phyloP scores from a whole-genome alignment of 2,888 invertebrate species.

The Dyspetes luteomarginatus region DNA sequence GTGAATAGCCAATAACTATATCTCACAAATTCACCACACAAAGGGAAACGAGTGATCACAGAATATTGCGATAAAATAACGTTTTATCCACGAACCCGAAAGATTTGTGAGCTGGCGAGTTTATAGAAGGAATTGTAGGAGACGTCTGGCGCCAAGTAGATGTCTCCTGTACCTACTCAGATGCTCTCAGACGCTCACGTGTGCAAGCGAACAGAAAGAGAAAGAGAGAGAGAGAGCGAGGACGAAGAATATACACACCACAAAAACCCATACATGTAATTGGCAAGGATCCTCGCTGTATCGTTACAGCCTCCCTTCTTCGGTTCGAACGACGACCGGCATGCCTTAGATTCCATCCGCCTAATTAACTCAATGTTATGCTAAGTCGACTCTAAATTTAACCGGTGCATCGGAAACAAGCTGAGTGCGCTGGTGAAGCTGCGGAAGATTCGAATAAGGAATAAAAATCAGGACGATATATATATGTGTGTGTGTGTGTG shows the following conservation, averaged over 20 bases:
- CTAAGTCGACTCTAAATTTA: conserved; percentile 81
- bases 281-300: conserved; percentile 40
- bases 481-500: neutral
- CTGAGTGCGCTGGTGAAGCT: conserved; percentile 19
- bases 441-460: conserved; percentile 27
- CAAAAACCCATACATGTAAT: conserved; percentile 47
- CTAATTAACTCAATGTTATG: conserved; percentile 83
- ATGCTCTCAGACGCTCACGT: conserved; percentile 40
- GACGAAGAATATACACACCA: neutral
- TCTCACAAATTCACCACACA: neutral
- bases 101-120: conserved; percentile 32
- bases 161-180: conserved; percentile 74
- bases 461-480: conserved; percentile 51
- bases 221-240: neutral
- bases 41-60: neutral
- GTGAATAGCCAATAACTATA: neutral
- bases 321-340: conserved; percentile 64
- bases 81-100: conserved; percentile 5
- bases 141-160: conserved; percentile 80
- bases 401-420: conserved; percentile 65
- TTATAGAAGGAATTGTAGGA: conserved; percentile 71
- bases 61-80: conserved; percentile 26
- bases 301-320: conserved; percentile 42
- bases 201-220: conserved; percentile 25
- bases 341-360: conserved; percentile 81